Percentiles rank a stretch among this genome's conserved stretches.
phyloP scores from a whole-genome alignment of 2,888 invertebrate genomes.

The Hetaerina titia region DNA sequence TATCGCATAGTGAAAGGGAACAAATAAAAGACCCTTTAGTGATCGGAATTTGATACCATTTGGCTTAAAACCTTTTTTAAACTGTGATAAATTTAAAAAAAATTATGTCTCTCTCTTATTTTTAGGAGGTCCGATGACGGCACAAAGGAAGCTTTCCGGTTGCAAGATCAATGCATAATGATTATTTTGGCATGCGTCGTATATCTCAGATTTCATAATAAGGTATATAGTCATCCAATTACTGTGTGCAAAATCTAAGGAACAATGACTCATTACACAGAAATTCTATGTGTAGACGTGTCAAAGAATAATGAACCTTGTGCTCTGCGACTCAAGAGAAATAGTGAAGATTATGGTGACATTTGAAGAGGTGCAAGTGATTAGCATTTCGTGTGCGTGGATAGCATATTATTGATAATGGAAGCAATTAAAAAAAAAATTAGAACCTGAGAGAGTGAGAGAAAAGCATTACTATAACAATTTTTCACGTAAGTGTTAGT shows the following conservation, averaged over 20 bases:
- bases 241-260: background rate
- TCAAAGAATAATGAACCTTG: background rate
- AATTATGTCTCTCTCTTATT: background rate
- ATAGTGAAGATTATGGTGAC: background rate
- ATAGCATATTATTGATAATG: background rate
- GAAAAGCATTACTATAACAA: background rate
- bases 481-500: conserved; percentile 16
- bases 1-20: too few relatives aligned
- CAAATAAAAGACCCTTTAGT: too few relatives aligned
- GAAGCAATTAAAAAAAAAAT: background rate
- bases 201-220: background rate
- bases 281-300: background rate
- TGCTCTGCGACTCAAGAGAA: background rate
- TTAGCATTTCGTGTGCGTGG: background rate
- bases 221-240: background rate
- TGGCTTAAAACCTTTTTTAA: too few relatives aligned
- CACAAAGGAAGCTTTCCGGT: background rate
- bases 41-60: too few relatives aligned
- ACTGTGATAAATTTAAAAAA: too few relatives aligned
- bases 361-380: background rate
- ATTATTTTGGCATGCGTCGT: background rate
- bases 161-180: background rate
- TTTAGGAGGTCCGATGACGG: conserved; percentile 15
- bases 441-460: background rate
- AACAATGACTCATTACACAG: background rate